Evolutionary conservation across 35 echinoderm and acorn worm species (phyloP), one percentile per base, ranked within the genome.

Genomic region (Nesometra sesokonis): DNA sequence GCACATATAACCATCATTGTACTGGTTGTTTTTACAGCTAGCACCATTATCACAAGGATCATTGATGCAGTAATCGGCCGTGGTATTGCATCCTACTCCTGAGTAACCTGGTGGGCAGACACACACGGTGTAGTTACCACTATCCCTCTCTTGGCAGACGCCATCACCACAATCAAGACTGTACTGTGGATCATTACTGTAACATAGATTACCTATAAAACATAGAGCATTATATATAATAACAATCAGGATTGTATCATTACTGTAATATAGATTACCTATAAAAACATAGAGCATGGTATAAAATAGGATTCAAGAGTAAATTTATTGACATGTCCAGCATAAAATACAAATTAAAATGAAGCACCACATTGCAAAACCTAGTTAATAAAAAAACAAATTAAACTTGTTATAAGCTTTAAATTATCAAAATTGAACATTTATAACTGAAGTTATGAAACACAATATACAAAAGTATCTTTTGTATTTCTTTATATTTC

Each of bases 31-130:
- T 1, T 27, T 1, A 67, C 52, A 67, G 21, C 11, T 67, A 19
- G 52, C 52, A 27, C 88, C 88, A 29, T 93, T 93, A 37, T 86
- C 34, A 39, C 92, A 93, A 8, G 80, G 46, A 34, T 82, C 17
- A 35, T 77, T 31, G 0, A 31, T 30, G 38, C 92, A 93, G 88
- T 99, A 99, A 82, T 99, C 82, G 0, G 91, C 88, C 35, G 88
- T 90, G 13, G 90, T 84, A 0, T 90, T 85, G 47, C 96, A 99
- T 15, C 86, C 76, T 0, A 34, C 79, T 11, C 96, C 93, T 17
- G 89, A 87, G 47, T 86, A 99, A 0, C 93, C 84, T 38, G 8
- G 21, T 13, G 52, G 52, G 21, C 52, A 67, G 2, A 67, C 11
- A 67, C 52, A 67, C 21, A 67, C 9, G 2, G 52, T 67, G 52